Evolutionary conservation across 2,113 vertebrate genomes (phyloP).

Genomic region (Triplophysa siluroides): DNA sequence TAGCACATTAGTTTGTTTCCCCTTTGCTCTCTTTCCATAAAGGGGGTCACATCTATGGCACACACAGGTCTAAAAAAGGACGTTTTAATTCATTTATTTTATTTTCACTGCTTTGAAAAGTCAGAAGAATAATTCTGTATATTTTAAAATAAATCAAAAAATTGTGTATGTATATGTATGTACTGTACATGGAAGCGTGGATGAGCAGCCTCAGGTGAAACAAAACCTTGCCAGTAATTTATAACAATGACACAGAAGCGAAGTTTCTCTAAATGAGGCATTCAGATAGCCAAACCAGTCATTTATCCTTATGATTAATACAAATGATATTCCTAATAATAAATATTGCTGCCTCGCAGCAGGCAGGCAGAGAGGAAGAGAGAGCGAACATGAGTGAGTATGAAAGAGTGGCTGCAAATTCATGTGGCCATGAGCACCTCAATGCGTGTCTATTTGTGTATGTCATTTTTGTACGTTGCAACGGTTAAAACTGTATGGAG

Average conservation of each 20-base stretch:
- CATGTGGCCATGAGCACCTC: conserved; percentile 19
- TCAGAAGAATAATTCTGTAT: conserved; percentile 56
- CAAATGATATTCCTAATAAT: conserved; percentile 99
- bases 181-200: conserved; percentile 78
- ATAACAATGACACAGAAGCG: conserved; percentile 99
- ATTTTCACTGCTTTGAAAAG: conserved; percentile 66
- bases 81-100: conserved; percentile 65
- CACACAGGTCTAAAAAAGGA: conserved; percentile 76
- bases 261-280: conserved; percentile 99
- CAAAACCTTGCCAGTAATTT: conserved; percentile 94
- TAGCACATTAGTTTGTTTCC: conserved; percentile 34
- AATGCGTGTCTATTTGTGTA: conserved; percentile 21
- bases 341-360: conserved; percentile 88
- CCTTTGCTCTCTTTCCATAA: conserved; percentile 55
- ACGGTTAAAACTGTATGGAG: neutral
- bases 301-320: conserved; percentile 99
- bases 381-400: neutral
- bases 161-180: conserved; percentile 48
- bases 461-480: conserved; percentile 1
- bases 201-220: conserved; percentile 93
- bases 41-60: conserved; percentile 74
- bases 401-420: conserved; percentile 37
- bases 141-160: conserved; percentile 66
- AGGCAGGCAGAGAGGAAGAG: conserved; percentile 22
- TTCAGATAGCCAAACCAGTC: conserved; percentile 99